Conservation (phyloP, 2,797 vertebrate genomes). For the Chaetophractus vellerosus region DNA sequence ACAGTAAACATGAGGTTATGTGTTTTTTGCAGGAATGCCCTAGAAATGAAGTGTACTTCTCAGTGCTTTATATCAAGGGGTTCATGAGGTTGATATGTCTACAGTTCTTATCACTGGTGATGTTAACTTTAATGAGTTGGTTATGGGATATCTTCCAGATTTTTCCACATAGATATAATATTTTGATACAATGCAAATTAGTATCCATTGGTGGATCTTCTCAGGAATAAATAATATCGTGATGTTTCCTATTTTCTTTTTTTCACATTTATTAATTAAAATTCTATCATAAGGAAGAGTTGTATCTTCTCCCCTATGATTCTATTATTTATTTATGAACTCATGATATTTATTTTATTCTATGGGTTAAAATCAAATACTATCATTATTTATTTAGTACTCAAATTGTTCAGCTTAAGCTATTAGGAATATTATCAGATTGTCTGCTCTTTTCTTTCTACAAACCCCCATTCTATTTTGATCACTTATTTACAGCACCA, state of each 20-base stretch:
- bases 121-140: background rate
- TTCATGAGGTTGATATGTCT: background rate
- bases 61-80: background rate
- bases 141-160: background rate
- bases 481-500: background rate
- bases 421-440: background rate
- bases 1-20: background rate
- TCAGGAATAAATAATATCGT: background rate
- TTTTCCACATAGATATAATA: conserved; percentile 5
- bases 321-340: background rate
- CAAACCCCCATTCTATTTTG: rapidly evolving
- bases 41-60: background rate
- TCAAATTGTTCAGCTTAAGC: background rate
- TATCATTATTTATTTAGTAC: background rate
- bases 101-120: background rate
- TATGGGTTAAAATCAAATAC: background rate
- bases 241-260: conserved; percentile 1
- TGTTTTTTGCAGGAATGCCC: background rate
- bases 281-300: background rate
- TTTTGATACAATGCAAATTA: background rate
- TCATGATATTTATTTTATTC: background rate
- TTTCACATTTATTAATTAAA: background rate
- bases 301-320: background rate
- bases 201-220: background rate
- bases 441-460: background rate